phyloP scores from a whole-genome alignment of 30 jellyfish, hydroid and myxozoan species.

The Aurelia coerulea region DNA sequence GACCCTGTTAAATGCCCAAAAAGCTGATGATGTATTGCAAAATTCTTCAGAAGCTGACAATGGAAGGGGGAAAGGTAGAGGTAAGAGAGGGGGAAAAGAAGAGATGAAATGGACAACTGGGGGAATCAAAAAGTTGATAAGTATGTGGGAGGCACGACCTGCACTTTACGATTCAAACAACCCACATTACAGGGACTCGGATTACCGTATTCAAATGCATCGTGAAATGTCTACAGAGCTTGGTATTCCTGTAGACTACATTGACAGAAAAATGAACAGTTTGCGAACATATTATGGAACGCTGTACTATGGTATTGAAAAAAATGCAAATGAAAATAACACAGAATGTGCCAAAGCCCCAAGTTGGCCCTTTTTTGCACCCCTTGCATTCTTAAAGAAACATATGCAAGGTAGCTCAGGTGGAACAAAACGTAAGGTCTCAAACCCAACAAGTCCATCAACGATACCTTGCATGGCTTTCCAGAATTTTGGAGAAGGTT shows the following conservation, averaged over 20 bases:
- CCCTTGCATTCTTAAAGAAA: not conserved
- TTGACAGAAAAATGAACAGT: slow-evolving; percentile 8
- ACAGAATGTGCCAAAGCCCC: slow-evolving; percentile 3
- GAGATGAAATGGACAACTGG: slow-evolving; percentile 2
- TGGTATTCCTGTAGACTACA: not conserved
- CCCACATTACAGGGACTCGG: slow-evolving; percentile 1
- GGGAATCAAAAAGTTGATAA: not conserved
- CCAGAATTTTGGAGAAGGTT: no score
- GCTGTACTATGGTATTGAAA: not conserved
- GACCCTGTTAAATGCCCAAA: no score
- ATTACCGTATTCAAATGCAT: slow-evolving; percentile 2
- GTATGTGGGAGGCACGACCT: not conserved
- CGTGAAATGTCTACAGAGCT: not conserved
- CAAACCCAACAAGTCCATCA: not conserved
- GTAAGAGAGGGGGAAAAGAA: not conserved
- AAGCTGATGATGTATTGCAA: not conserved
- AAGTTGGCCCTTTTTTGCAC: not conserved
- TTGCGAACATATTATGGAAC: slow-evolving; percentile 4
- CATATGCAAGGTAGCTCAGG: slow-evolving; percentile 3
- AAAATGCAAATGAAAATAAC: not conserved
- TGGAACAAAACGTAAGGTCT: not conserved
- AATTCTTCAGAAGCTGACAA: not conserved
- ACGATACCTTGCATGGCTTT: no score
- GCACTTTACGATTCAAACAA: not conserved
- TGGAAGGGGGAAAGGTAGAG: not conserved